These are phyloP conservation scores for Leptinotarsa rubiginosa DNA, from an alignment of 2,888 invertebrate species.

Conservation along the genomic window DNA sequence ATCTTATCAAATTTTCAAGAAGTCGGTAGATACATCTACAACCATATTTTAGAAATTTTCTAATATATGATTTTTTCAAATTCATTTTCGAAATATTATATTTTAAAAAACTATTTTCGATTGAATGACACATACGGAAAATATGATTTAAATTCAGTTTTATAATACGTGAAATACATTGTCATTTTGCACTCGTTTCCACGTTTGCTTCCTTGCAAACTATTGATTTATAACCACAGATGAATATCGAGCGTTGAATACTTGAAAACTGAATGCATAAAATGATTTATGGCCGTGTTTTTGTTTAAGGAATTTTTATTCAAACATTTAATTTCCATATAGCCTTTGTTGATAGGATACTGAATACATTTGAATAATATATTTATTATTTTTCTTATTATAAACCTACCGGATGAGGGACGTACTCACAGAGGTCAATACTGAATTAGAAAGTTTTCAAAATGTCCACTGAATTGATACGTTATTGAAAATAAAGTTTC, in stretches of 20 bases:
- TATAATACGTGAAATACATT: no score
- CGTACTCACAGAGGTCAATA: constrained; percentile 1
- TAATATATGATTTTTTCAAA: no score
- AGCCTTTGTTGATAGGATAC: constrained; percentile 12
- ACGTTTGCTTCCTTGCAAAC: no score
- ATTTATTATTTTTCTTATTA: constrained; percentile 5
- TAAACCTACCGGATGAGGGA: neutral
- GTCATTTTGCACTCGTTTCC: no score
- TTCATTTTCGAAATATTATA: no score
- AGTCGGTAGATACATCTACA: no score
- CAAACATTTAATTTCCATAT: neutral
- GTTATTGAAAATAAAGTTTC: neutral
- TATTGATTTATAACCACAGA: neutral
- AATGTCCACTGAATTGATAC: neutral
- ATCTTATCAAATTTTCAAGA: no score
- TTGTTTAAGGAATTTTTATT: neutral
- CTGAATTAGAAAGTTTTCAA: neutral
- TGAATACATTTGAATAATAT: constrained; percentile 13
- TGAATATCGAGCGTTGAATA: neutral
- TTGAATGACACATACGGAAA: no score
- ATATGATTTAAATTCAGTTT: no score
- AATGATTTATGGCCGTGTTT: constrained; percentile 10
- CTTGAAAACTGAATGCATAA: neutral
- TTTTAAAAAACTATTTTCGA: no score
- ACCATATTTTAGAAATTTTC: no score